These are phyloP conservation scores for Hecatera dysodea DNA, from an alignment of 2,888 invertebrate species.

Conservation along the genomic window DNA sequence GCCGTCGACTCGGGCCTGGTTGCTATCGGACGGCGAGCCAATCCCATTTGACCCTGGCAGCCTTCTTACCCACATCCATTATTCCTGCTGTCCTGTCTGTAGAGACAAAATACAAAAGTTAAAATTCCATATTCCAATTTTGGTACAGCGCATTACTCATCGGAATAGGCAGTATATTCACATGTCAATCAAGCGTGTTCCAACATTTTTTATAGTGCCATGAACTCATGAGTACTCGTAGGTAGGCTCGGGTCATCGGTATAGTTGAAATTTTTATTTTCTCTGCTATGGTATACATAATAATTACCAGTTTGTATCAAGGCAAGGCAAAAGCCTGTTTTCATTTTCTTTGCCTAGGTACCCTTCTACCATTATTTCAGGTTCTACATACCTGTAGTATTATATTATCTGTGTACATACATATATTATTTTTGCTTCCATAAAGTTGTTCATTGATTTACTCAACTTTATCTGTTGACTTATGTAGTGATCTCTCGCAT, in stretches of 20 bases:
- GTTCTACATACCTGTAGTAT: no score
- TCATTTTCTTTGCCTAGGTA: neutral
- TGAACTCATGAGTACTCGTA: conserved; percentile 23
- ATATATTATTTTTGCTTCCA: neutral
- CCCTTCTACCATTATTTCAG: neutral
- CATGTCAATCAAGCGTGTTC: conserved; percentile 54
- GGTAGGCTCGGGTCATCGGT: neutral
- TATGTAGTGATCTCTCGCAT: neutral
- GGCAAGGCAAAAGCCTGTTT: neutral
- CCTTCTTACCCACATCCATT: no score
- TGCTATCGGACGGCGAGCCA: no score
- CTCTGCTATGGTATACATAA: neutral
- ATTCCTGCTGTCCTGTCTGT: no score
- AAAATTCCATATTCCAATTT: conserved; percentile 4
- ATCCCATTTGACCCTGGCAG: no score
- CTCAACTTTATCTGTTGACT: neutral
- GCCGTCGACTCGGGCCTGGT: no score
- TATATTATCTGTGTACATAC: no score
- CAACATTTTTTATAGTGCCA: conserved; percentile 6
- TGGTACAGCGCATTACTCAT: conserved; percentile 31
- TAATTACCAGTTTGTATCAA: neutral
- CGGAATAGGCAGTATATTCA: conserved; percentile 33
- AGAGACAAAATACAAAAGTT: neutral
- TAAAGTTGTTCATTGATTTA: neutral
- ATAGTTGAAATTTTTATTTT: neutral